These are phyloP conservation scores for Brachionus rotundiformis DNA, from an alignment of 1,140 invertebrate species.

Conservation along the genomic window DNA sequence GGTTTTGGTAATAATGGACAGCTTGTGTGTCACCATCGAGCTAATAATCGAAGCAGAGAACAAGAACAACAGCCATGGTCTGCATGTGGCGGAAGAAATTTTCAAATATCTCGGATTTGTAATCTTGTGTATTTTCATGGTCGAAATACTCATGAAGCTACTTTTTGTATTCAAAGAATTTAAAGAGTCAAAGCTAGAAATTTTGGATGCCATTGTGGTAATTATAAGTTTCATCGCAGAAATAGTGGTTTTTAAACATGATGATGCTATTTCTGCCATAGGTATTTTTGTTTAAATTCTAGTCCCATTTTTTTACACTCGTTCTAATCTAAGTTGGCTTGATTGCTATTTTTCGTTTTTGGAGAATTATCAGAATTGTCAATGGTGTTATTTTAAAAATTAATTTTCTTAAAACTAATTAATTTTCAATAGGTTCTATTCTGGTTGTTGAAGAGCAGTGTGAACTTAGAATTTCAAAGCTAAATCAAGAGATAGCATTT, in stretches of 20 bases:
- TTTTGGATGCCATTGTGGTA: constrained; percentile 24
- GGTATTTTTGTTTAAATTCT: not conserved
- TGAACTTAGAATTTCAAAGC: not conserved
- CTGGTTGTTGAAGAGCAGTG: not conserved
- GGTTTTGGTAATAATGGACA: constrained; percentile 6
- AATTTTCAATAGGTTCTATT: not conserved
- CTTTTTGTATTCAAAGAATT: constrained; percentile 26
- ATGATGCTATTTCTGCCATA: not conserved
- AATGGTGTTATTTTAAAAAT: not conserved
- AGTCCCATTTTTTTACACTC: not conserved
- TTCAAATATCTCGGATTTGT: constrained; percentile 34
- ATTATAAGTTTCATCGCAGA: constrained; percentile 46
- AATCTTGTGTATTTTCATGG: constrained; percentile 35
- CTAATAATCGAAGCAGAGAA: constrained; percentile 37
- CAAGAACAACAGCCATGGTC: constrained; percentile 9
- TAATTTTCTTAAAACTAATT: not conserved
- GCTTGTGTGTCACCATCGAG: constrained; percentile 33
- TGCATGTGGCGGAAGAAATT: not conserved
- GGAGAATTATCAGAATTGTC: constrained; percentile 49
- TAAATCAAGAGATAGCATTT: not conserved
- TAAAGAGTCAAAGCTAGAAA: constrained; percentile 14
- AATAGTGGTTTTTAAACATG: not conserved
- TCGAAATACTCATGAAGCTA: constrained; percentile 33
- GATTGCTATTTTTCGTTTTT: constrained; percentile 28
- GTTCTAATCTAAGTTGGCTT: not conserved